These are phyloP conservation scores for Drosophila melanosoma DNA, from an alignment of 2,888 invertebrate genomes.

Conservation along the genomic window DNA sequence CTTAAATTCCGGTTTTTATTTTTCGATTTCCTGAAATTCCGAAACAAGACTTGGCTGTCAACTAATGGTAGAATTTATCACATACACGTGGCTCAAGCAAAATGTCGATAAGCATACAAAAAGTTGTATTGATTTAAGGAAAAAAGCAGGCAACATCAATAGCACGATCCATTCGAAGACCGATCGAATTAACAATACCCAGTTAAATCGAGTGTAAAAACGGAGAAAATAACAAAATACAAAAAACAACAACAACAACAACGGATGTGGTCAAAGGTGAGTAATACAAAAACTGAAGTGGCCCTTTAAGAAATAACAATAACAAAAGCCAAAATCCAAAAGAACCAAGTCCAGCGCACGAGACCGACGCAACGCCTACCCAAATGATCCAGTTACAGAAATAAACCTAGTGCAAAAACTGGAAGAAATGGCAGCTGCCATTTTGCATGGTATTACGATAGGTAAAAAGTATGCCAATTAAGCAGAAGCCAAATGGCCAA, in stretches of 20 bases:
- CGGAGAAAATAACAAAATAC: constrained; percentile 45
- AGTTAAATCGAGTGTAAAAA: constrained; percentile 66
- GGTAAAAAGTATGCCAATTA: constrained; percentile 67
- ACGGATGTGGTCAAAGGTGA: constrained; percentile 72
- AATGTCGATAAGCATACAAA: constrained; percentile 2
- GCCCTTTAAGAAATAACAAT: constrained; percentile 37
- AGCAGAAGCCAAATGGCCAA: constrained; percentile 71
- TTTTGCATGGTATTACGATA: constrained; percentile 39
- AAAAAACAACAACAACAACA: constrained; percentile 14
- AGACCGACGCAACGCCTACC: constrained; percentile 67
- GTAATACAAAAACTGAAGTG: constrained; percentile 54
- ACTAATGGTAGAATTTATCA: constrained; percentile 1
- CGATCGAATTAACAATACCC: constrained; percentile 34
- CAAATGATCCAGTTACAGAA: constrained; percentile 22
- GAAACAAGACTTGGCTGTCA: constrained; percentile 1
- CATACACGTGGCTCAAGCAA: constrained; percentile 23
- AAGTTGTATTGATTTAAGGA: neutral
- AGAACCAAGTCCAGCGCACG: constrained; percentile 49
- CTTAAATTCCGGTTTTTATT: constrained; percentile 19
- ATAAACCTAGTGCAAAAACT: constrained; percentile 48
- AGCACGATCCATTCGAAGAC: constrained; percentile 63
- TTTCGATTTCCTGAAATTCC: constrained; percentile 17
- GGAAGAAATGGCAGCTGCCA: constrained; percentile 28
- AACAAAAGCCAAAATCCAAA: constrained; percentile 30
- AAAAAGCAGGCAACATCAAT: constrained; percentile 28